Percentiles rank a stretch among this genome's conserved stretches.
phyloP scores from a whole-genome alignment of 1,140 invertebrate species.

The Pachypeltis micranthus region DNA sequence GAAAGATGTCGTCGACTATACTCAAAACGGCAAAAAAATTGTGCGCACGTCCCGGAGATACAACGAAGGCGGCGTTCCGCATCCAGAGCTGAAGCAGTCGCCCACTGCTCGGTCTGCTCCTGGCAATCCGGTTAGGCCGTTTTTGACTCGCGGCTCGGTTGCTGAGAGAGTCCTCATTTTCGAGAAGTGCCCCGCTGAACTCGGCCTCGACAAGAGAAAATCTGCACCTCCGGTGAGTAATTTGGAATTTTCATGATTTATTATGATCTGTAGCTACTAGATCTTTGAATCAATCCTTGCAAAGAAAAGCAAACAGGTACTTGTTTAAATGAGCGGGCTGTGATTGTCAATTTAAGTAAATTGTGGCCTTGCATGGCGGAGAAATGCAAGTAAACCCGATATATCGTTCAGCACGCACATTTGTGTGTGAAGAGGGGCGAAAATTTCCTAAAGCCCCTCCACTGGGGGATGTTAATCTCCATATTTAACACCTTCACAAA shows the following conservation, averaged over 20 bases:
- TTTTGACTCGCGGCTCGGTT: constrained; percentile 77
- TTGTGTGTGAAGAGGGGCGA: too few species aligned
- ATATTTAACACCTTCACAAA: too few species aligned
- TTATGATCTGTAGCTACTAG: too few species aligned
- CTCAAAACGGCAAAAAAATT: constrained; percentile 22
- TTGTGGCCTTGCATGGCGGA: too few species aligned
- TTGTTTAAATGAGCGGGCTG: too few species aligned
- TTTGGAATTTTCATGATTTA: background rate
- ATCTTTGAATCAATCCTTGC: too few species aligned
- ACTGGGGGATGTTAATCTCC: too few species aligned
- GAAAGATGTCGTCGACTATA: constrained; percentile 7
- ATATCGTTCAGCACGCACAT: too few species aligned
- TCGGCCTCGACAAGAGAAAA: constrained; percentile 52
- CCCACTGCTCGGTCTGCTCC: background rate
- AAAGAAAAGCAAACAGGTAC: too few species aligned
- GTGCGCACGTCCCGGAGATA: constrained; percentile 18
- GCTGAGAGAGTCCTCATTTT: constrained; percentile 84
- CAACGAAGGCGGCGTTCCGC: constrained; percentile 22
- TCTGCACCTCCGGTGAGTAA: constrained; percentile 38
- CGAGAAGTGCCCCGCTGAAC: constrained; percentile 75
- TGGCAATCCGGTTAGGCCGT: constrained; percentile 61
- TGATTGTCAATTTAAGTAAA: too few species aligned
- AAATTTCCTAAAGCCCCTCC: too few species aligned
- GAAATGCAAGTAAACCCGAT: too few species aligned
- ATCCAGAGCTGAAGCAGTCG: constrained; percentile 9